Evolutionary conservation across 2,113 vertebrate species (phyloP).

Genomic region (Coreoperca whiteheadi): DNA sequence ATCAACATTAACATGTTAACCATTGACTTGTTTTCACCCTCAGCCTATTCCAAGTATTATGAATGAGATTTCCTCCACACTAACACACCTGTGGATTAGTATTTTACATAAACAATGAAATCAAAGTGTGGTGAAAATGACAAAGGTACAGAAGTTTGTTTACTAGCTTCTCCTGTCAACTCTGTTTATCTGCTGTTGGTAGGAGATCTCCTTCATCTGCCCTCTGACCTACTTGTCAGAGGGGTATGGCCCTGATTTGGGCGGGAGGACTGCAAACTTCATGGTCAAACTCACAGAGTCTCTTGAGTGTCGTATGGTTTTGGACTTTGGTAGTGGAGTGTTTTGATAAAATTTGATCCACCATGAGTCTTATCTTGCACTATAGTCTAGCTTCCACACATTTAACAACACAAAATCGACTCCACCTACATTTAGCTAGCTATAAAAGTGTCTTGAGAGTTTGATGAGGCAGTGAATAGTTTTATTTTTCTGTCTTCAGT

Average conservation of each 20-base stretch:
- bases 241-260: slow-evolving; percentile 11
- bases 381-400: neutral
- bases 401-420: neutral
- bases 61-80: slow-evolving; percentile 17
- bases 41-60: slow-evolving; percentile 5
- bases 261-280: neutral
- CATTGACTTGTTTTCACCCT: slow-evolving; percentile 31
- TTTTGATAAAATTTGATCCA: neutral
- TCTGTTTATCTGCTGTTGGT: neutral
- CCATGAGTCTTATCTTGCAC: neutral
- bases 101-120: slow-evolving; percentile 12
- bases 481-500: neutral
- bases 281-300: neutral
- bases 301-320: neutral
- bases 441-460: neutral
- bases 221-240: slow-evolving; percentile 31
- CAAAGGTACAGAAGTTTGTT: neutral
- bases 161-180: neutral
- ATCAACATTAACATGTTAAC: slow-evolving; percentile 29
- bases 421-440: neutral
- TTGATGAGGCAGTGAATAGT: neutral
- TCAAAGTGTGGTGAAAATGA: neutral
- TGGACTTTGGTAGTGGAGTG: neutral
- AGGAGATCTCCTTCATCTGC: neutral
- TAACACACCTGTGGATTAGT: neutral